These are phyloP conservation scores for Takifugu rubripes DNA, from an alignment of 2,797 vertebrate genomes.

Conservation along the genomic window DNA sequence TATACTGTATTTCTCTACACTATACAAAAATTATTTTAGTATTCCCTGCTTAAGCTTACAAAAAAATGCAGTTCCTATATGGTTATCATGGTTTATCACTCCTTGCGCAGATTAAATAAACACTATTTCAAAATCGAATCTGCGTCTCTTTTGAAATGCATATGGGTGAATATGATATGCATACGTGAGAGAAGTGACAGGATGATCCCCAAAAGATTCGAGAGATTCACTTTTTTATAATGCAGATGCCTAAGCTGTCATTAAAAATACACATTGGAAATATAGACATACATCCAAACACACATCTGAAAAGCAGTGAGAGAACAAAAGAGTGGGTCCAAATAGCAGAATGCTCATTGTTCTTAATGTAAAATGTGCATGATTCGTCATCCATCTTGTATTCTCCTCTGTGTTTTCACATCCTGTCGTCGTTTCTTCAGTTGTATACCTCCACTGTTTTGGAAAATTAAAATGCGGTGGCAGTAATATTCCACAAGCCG, in stretches of 20 bases:
- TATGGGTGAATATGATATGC: constrained; percentile 22
- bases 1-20: no score
- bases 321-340: no score
- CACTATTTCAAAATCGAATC: constrained; percentile 13
- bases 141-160: constrained; percentile 42
- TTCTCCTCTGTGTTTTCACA: background rate
- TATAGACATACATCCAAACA: no score
- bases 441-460: constrained; percentile 12
- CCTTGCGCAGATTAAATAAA: no score
- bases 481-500: constrained; percentile 18
- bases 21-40: no score
- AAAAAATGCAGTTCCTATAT: no score
- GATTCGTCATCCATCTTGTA: background rate
- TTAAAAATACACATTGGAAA: constrained; percentile 15
- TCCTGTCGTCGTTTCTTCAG: constrained; percentile 12
- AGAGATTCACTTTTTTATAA: constrained; percentile 40
- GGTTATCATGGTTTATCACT: no score
- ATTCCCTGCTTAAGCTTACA: no score
- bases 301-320: no score
- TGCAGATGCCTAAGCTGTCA: constrained; percentile 33
- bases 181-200: constrained; percentile 31
- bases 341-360: no score
- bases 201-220: constrained; percentile 40
- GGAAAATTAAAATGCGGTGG: constrained; percentile 14
- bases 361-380: no score